Evolutionary conservation across 2,113 vertebrate species (phyloP), one percentile per base, ranked within the genome.

Genomic region (Carassius auratus): DNA sequence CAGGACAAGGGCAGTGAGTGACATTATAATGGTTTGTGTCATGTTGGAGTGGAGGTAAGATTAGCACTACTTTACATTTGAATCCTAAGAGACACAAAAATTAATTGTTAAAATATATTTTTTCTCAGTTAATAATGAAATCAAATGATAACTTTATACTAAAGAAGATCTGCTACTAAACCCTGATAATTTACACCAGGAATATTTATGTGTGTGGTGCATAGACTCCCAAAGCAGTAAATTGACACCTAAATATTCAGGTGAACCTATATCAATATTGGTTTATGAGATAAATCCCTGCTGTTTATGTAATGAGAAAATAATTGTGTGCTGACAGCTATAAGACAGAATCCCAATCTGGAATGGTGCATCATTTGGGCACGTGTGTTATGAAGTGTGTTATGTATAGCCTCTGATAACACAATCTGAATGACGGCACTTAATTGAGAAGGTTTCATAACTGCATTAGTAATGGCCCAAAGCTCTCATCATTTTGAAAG

Each of bases 291-390:
- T 26, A 26, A 80, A 80, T 64, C 36, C 59, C 4, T 64, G 59
- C 21, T 80, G 77, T 80, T 80, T 64, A 64, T 64, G 12, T 62
- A 80, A 80, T 80, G 59, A 23, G 38, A 48, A 23, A 42, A 42
- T 62, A 21, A 59, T 59, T n/a, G 55, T 59, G 55, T 36, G 52
- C 30, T 59, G 55, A 79, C 59, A 42, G 33, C 12, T 62, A 9
- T 79, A 42, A 62, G 19, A 59, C 76, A 15, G 19, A 79, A 62
- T 42, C 59, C 59, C 59, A 14, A 78, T 61, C 52, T 78, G 73
- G n/a, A 26, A 23, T 4, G 10, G 10, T 78, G 76, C 76, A 59
- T 78, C 76, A 57, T 59, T 33, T 42, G 42, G 59, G 14, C 14
- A 52, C 30, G n/a, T 78, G 30, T 55, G 26, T 78, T 38, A 64